Conservation (phyloP, 2,113 vertebrate genomes). For the Dolichotis patagonum region DNA sequence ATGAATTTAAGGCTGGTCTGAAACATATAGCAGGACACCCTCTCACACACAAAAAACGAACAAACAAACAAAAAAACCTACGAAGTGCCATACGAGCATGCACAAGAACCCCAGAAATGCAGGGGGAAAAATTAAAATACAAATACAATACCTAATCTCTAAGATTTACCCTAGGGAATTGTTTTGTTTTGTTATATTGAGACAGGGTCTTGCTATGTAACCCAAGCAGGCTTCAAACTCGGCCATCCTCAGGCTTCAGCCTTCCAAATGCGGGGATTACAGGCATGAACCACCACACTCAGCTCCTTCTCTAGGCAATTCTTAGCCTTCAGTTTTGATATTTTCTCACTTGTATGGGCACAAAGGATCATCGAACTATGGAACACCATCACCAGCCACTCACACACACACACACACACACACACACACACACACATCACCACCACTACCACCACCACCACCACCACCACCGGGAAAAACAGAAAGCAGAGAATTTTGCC, state of each 20-base stretch:
- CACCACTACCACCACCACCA: too few species aligned
- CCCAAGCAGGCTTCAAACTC: neutral
- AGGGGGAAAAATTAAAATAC: neutral
- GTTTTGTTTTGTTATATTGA: neutral
- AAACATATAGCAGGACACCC: neutral
- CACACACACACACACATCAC: too few species aligned
- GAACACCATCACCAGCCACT: neutral
- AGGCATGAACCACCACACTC: too few species aligned
- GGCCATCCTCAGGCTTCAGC: neutral
- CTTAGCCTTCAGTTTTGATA: conserved; percentile 39
- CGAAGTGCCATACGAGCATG: neutral
- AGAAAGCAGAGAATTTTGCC: neutral
- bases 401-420: too few species aligned
- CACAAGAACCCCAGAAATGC: neutral
- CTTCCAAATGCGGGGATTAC: neutral
- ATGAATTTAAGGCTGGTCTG: neutral
- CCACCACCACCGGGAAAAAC: neutral
- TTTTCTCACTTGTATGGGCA: neutral
- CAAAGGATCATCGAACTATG: conserved; percentile 30
- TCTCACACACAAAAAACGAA: neutral
- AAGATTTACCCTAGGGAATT: conserved; percentile 17
- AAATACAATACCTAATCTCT: neutral
- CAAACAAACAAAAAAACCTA: neutral
- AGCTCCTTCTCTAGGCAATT: neutral
- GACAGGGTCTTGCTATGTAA: neutral